Base-by-base conservation (phyloP, 2,888 invertebrate genomes). In the Drosophila monieri region DNA sequence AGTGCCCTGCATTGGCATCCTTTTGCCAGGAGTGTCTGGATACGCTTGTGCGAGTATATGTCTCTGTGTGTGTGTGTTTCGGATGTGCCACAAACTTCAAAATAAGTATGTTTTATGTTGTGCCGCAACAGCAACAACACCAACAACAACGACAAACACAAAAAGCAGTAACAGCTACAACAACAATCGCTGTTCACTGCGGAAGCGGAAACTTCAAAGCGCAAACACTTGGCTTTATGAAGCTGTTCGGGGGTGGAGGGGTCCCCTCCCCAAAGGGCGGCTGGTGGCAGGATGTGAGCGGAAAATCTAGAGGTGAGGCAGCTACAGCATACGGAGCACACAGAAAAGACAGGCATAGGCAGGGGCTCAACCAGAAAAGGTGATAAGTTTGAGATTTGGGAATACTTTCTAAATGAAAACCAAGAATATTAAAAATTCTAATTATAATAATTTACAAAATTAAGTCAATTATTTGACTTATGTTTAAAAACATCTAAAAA, bases 191-290 rank as follows among this genome's bases (percentile, higher is more conserved):
- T 84, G 76, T 73, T 75, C 73, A 59, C 54, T 70, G 75, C 76
- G 84, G 85, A 88, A 86, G 65, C 87, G 85, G 78, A 84, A 84
- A 84, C 84, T 88, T 84, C 84, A 84, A 84, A 88, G 84, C 85
- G 64, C 70, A 73, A 78, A 64, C 80, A 86, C 87, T 80, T 74
- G 66, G 66, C 80, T 74, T 77, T 86, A 74, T 84, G 75, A 66
- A 72, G 80, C 84, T 80, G 78, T 64, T 21, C 55, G 60, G 67
- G 67, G 21, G 59, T n/a, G 46, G 44, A 30, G 25, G 41, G 53
- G 41, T 61, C 37, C 61, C 10, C 60, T 30, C 61, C 10, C 60
- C 43, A 57, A 35, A 18, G 14, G 54, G 44, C 35, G 21, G 14
- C 21, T 41, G 32, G 15, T 10, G 3, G 12, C 43, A 43, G 43